Percentiles rank a stretch among this genome's conserved stretches.
These are phyloP conservation scores for Epiblema foenella DNA, from an alignment of 2,888 invertebrate genomes.

Conservation along the genomic window DNA sequence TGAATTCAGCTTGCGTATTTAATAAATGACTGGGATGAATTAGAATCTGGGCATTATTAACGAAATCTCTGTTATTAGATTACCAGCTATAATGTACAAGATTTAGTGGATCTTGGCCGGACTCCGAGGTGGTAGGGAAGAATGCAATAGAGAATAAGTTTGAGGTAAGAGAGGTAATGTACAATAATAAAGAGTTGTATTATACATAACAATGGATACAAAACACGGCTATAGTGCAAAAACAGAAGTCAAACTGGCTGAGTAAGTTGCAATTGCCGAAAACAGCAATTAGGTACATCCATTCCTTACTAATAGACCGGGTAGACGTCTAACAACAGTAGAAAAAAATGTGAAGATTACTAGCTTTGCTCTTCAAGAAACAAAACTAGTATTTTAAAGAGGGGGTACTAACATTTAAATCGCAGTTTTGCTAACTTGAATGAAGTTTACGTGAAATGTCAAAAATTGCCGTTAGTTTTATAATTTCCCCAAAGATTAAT, in stretches of 20 bases:
- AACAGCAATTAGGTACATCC: slow-evolving; percentile 31
- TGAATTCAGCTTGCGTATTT: not conserved
- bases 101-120: not conserved
- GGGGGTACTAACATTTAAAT: not conserved
- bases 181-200: not conserved
- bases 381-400: not conserved
- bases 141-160: not conserved
- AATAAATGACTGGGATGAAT: not conserved
- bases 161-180: not conserved
- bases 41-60: not conserved
- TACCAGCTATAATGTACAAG: too few species aligned
- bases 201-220: not conserved
- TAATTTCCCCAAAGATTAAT: not conserved
- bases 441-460: not conserved
- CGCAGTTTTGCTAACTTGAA: not conserved
- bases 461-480: not conserved
- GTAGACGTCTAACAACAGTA: not conserved
- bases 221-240: slow-evolving; percentile 3
- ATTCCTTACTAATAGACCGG: slow-evolving; percentile 21
- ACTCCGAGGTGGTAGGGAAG: not conserved
- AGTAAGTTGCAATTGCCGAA: slow-evolving; percentile 23
- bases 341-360: not conserved
- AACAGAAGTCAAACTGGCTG: slow-evolving; percentile 26
- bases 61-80: too few species aligned
- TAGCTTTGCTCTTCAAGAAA: not conserved